Conservation (phyloP, 2,113 vertebrate genomes). For the Mustela nigripes region DNA sequence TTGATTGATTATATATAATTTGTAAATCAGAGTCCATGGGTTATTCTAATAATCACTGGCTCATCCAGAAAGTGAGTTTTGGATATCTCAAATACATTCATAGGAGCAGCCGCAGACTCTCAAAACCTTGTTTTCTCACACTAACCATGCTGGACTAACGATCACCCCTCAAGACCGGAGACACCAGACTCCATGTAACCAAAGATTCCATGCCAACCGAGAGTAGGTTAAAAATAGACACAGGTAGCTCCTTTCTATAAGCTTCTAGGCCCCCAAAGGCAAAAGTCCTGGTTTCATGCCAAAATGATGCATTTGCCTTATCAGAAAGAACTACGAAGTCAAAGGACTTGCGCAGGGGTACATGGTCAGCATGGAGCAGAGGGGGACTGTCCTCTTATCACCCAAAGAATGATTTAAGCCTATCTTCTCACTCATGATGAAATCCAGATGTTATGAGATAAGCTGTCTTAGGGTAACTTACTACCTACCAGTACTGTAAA, state of each 20-base stretch:
- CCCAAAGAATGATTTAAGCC: not conserved
- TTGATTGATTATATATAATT: not conserved
- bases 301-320: constrained; percentile 29
- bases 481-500: not conserved
- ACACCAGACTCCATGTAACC: not conserved
- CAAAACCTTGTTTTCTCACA: not conserved
- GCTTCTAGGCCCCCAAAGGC: not conserved
- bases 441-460: not conserved
- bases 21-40: not conserved
- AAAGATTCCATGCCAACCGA: constrained; percentile 1
- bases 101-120: not conserved
- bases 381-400: not conserved
- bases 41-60: not conserved
- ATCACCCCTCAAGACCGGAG: constrained; percentile 7
- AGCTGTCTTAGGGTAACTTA: constrained; percentile 11
- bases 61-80: not conserved
- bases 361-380: not conserved
- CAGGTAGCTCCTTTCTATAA: constrained; percentile 21
- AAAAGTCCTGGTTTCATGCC: constrained; percentile 41
- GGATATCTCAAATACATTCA: not conserved
- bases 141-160: not conserved
- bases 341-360: not conserved
- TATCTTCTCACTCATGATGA: not conserved
- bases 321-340: not conserved
- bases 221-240: constrained; percentile 55